These are phyloP conservation scores for Coregonus sp. DNA, from an alignment of 2,797 vertebrate genomes.

Conservation along the genomic window DNA sequence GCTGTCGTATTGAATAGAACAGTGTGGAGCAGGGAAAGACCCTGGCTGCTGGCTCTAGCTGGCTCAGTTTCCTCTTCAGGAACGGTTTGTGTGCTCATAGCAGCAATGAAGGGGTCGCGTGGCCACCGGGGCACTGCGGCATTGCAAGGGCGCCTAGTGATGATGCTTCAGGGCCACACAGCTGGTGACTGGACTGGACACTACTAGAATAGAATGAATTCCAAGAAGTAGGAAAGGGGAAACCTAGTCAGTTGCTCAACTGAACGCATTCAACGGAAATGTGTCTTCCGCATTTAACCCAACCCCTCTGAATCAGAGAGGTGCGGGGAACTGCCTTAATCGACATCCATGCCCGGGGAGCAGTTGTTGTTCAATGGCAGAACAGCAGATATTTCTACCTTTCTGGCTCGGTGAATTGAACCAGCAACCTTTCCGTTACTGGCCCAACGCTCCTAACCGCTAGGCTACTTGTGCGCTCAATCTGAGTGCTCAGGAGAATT, in stretches of 20 bases:
- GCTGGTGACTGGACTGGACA: neutral
- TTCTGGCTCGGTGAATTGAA: too few species aligned
- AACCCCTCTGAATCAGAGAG: too few species aligned
- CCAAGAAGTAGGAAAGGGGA: neutral
- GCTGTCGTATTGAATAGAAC: neutral
- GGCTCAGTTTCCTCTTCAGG: slow-evolving; percentile 45
- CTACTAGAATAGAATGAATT: neutral
- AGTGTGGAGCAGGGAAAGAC: neutral
- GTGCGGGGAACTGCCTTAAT: too few species aligned
- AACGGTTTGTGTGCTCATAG: slow-evolving; percentile 42
- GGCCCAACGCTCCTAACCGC: too few species aligned
- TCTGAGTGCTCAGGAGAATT: neutral
- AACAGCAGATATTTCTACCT: too few species aligned
- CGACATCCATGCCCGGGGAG: too few species aligned
- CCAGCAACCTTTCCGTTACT: too few species aligned
- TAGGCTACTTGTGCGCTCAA: too few species aligned
- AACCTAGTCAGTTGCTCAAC: too few species aligned
- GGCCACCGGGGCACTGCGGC: slow-evolving; percentile 40
- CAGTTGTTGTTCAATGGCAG: too few species aligned
- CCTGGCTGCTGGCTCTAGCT: neutral
- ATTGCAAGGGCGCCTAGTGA: slow-evolving; percentile 16
- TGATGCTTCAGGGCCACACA: slow-evolving; percentile 42
- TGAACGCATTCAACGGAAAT: too few species aligned
- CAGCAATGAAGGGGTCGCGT: slow-evolving; percentile 22
- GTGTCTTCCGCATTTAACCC: too few species aligned